Conservation (phyloP, 1,140 invertebrate genomes). For the Acyrthosiphon pisum region DNA sequence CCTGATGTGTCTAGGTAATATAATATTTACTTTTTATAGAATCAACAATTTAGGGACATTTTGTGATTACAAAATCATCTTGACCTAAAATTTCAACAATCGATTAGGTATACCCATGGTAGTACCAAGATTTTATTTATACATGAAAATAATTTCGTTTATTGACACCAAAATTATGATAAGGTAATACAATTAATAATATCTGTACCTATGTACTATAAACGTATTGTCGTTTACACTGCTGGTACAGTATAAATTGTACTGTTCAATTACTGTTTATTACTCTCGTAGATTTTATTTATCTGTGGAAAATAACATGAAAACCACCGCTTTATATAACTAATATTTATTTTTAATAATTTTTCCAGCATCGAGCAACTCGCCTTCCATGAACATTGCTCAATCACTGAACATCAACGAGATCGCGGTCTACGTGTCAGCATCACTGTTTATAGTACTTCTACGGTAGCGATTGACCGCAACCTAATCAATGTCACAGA, state of each 20-base stretch:
- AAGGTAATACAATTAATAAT: background rate
- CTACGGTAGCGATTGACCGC: conserved; percentile 45
- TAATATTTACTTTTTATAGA: background rate
- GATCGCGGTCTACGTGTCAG: background rate
- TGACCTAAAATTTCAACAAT: background rate
- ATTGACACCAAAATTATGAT: too few relatives aligned
- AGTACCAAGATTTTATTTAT: too few relatives aligned
- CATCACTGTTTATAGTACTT: conserved; percentile 25
- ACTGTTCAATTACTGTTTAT: background rate
- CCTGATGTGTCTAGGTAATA: background rate
- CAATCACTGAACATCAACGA: background rate
- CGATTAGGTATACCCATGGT: background rate
- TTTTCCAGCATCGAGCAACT: conserved; percentile 43
- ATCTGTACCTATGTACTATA: background rate
- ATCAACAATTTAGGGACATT: background rate
- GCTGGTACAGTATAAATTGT: background rate
- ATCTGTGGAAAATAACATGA: background rate
- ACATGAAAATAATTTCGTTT: too few relatives aligned
- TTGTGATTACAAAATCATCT: background rate
- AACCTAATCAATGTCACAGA: background rate
- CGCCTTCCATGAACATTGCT: conserved; percentile 8
- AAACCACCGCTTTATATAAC: background rate
- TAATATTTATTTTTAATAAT: background rate
- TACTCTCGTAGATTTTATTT: background rate
- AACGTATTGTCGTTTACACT: background rate